Conservation (phyloP, 2,888 invertebrate genomes). For the Scrobipalpa costella region DNA sequence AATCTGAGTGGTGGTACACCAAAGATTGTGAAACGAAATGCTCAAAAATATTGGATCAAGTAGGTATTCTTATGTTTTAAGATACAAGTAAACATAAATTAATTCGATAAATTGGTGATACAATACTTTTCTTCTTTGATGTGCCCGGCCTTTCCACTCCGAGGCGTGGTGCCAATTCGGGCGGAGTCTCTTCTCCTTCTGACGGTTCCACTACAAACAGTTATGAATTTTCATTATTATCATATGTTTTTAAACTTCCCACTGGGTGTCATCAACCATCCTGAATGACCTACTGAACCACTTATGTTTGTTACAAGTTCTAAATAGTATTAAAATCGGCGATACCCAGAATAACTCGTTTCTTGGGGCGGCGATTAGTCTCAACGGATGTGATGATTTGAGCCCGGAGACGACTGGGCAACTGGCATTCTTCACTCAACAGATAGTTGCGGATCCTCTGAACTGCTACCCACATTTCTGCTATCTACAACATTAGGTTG, state of each 20-base stretch:
- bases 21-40: no score
- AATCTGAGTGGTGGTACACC: no score
- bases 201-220: slow-evolving; percentile 4
- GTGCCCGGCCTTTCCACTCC: not conserved
- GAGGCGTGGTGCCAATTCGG: not conserved
- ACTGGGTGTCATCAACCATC: no score
- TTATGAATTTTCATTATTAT: not conserved
- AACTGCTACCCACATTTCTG: slow-evolving; percentile 73
- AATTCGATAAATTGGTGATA: not conserved
- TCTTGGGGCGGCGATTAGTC: slow-evolving; percentile 46
- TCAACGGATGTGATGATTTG: slow-evolving; percentile 54
- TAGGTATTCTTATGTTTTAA: not conserved
- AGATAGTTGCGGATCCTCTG: slow-evolving; percentile 71
- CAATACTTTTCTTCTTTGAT: slow-evolving; percentile 10
- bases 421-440: slow-evolving; percentile 62
- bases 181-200: slow-evolving; percentile 12
- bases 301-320: no score
- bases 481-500: slow-evolving; percentile 52
- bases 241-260: no score
- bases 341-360: slow-evolving; percentile 47
- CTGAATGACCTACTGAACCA: no score
- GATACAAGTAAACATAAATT: not conserved
- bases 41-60: no score
- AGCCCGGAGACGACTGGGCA: slow-evolving; percentile 51
- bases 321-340: not conserved